Conservation (phyloP, 2,797 vertebrate species). For the Dicrostonyx torquatus region DNA sequence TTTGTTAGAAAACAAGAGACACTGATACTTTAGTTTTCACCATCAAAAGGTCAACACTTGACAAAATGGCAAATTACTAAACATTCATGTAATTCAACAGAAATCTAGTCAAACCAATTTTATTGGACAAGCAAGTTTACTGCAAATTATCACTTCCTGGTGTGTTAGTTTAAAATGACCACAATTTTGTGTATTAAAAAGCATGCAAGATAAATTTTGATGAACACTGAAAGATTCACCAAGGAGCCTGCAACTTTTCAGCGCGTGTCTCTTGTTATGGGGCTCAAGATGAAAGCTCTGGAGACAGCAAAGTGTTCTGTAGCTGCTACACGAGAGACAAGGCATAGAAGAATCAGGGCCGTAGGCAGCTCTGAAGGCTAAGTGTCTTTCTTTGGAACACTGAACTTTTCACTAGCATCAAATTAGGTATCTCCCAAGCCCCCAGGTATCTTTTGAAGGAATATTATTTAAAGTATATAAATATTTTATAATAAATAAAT, state of each 20-base stretch:
- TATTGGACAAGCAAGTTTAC: background rate
- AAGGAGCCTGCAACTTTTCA: background rate
- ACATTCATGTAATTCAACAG: slow-evolving; percentile 16
- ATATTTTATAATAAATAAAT: background rate
- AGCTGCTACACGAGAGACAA: background rate
- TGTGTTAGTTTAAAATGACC: background rate
- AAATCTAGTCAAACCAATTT: background rate
- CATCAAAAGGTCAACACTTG: background rate
- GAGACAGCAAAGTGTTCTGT: background rate
- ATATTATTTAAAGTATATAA: background rate
- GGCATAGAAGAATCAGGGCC: background rate
- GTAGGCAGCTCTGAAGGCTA: background rate
- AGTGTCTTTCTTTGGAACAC: background rate
- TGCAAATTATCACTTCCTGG: background rate
- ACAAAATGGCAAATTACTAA: background rate
- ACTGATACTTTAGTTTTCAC: background rate
- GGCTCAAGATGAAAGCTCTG: background rate
- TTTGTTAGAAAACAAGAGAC: background rate
- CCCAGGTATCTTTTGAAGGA: background rate
- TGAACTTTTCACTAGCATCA: background rate
- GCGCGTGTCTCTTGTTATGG: background rate
- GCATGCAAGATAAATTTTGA: slow-evolving; percentile 12
- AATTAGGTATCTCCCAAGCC: background rate
- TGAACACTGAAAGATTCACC: background rate
- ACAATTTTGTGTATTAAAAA: background rate